Base-by-base conservation (phyloP, 2,888 invertebrate species). In the Drosophila formosana region DNA sequence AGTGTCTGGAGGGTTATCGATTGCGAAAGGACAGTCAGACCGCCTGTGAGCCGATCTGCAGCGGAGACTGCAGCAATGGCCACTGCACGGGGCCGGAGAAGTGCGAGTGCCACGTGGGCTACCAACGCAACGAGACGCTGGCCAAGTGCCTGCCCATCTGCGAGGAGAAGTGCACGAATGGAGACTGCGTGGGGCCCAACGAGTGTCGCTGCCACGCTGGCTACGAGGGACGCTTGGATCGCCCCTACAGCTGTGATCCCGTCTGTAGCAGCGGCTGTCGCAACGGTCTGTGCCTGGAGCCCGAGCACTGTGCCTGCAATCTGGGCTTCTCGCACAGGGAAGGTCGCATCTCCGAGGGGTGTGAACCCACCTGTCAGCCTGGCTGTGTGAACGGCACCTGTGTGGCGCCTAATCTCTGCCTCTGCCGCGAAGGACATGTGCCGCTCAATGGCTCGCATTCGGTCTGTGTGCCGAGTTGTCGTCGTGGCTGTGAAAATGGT, bases 81-180 rank as follows among this genome's bases (percentile, higher is more conserved):
- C 84, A 92, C 34, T 95, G 95, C 82, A 92, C 93, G 3, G 93
- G 92, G 2, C 94, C 94, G 0, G 93, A 94, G 56, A 90, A 92
- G 0, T 95, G 95, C 85, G 92, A 91, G 8, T 95, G 95, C 80
- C 90, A 93, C 13, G 79, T 91, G 2, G 95, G 95, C 45, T 92
- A 90, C 37, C 52, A 66, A n/a, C 77, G 80, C 13, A 76, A 80
- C 37, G 82, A 82, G 32, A 79, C 61, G 3, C 52, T 87, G 0
- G 75, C 66, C 3, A 74, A 75, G 13, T 92, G 92, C 58, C 67
- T 85, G 41, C 91, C 92, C 1, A 25, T 81, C 0, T 92, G 92
- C 65, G 82, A 87, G 41, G 87, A 86, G 4, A 30, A 66, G n/a
- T 90, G 91, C 65, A 68, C 77, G 43, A 87, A 92, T 67, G 91